Evolutionary conservation across 2,113 vertebrate species (phyloP).

Genomic region (Misgurnus anguillicaudatus): DNA sequence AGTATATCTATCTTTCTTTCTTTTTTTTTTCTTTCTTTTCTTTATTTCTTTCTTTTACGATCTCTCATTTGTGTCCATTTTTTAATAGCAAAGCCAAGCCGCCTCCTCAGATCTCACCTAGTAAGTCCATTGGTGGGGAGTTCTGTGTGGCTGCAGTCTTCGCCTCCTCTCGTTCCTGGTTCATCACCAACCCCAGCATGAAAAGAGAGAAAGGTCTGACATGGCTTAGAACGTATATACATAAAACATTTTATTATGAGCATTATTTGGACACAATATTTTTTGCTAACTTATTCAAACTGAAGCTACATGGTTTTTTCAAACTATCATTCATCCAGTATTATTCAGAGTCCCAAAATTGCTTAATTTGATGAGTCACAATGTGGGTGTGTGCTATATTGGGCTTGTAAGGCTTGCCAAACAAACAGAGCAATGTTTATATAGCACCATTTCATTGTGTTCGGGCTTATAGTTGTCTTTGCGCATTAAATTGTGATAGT

Average conservation of each 20-base stretch:
- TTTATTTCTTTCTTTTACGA: not conserved
- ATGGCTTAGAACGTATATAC: not conserved
- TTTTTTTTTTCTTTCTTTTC: conserved; percentile 16
- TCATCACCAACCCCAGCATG: conserved; percentile 90
- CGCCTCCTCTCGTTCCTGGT: conserved; percentile 93
- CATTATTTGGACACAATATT: too few species aligned
- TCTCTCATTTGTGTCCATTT: conserved; percentile 46
- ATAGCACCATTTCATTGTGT: too few species aligned
- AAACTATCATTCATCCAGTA: not conserved
- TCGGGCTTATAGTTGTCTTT: too few species aligned
- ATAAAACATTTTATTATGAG: not conserved
- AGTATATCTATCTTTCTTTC: not conserved
- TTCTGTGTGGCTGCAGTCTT: conserved; percentile 93
- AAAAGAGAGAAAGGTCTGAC: conserved; percentile 95
- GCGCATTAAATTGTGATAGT: too few species aligned
- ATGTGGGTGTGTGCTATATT: too few species aligned
- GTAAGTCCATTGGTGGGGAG: conserved; percentile 93
- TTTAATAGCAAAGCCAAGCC: conserved; percentile 92
- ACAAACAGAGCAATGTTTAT: too few species aligned
- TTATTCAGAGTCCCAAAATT: not conserved
- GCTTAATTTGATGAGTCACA: too few species aligned
- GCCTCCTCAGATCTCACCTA: conserved; percentile 94
- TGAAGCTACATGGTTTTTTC: too few species aligned
- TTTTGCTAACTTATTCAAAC: too few species aligned
- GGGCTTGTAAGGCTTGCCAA: too few species aligned